Evolutionary conservation across 2,888 invertebrate genomes (phyloP).

Genomic region (Leucoma salicis): DNA sequence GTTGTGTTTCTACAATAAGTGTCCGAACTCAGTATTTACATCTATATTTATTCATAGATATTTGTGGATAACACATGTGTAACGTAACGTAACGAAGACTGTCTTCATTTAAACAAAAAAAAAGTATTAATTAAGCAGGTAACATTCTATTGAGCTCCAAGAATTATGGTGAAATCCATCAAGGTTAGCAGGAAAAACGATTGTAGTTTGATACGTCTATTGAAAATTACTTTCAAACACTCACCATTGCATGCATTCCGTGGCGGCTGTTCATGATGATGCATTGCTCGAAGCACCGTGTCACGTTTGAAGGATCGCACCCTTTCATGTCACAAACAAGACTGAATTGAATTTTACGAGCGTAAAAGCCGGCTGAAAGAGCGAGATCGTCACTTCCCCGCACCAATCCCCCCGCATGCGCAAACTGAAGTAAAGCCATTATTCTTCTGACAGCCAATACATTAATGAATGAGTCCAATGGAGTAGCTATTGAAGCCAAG

Average conservation of each 20-base stretch:
- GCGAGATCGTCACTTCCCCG: conserved; percentile 49
- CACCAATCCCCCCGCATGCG: conserved; percentile 57
- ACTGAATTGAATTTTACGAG: conserved; percentile 58
- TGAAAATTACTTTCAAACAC: conserved; percentile 37
- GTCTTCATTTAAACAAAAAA: no score
- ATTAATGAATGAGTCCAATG: conserved; percentile 51
- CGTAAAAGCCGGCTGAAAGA: conserved; percentile 66
- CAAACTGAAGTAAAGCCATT: conserved; percentile 41
- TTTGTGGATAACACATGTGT: no score
- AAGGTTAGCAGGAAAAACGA: no score
- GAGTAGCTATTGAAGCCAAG: conserved; percentile 29
- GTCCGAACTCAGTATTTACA: no score
- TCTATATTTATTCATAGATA: no score
- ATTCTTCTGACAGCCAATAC: conserved; percentile 39
- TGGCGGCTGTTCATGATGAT: conserved; percentile 86
- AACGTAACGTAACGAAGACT: no score
- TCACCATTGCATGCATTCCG: conserved; percentile 81
- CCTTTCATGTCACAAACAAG: conserved; percentile 83
- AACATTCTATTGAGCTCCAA: no score
- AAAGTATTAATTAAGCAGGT: no score
- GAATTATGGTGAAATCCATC: no score
- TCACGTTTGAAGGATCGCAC: conserved; percentile 76
- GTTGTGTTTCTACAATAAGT: no score
- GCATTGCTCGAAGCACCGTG: conserved; percentile 86
- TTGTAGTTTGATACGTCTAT: no score